Conservation (phyloP, 2,797 vertebrate species). For the Balearica regulorum region DNA sequence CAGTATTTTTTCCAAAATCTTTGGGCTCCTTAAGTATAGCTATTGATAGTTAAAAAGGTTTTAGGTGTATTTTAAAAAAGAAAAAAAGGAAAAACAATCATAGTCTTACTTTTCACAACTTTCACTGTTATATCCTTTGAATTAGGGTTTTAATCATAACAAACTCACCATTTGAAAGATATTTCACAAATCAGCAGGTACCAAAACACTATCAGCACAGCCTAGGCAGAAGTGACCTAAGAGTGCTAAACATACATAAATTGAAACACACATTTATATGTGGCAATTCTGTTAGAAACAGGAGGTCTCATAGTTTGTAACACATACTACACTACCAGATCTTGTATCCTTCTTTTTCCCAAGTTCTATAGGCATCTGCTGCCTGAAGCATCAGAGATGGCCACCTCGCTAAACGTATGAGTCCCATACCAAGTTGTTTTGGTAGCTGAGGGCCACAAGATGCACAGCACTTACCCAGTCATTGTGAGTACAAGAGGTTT, state of each 20-base stretch:
- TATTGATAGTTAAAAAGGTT: not conserved
- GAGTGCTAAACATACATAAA: not conserved
- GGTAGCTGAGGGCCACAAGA: not conserved
- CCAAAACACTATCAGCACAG: not conserved
- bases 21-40: not conserved
- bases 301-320: not conserved
- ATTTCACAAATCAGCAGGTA: not conserved
- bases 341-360: not conserved
- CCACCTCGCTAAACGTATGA: not conserved
- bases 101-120: not conserved
- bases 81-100: not conserved
- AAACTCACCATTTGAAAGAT: not conserved
- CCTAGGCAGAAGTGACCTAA: not conserved
- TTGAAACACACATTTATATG: not conserved
- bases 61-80: not conserved
- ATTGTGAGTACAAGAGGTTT: not conserved
- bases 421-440: not conserved
- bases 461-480: not conserved
- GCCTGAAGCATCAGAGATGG: not conserved
- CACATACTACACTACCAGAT: not conserved
- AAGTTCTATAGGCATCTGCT: rapidly evolving
- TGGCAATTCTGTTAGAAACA: not conserved
- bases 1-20: not conserved
- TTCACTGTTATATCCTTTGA: not conserved
- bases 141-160: not conserved